Base-by-base conservation (phyloP, 2,797 vertebrate species). In the Sebastolobus altivelis region DNA sequence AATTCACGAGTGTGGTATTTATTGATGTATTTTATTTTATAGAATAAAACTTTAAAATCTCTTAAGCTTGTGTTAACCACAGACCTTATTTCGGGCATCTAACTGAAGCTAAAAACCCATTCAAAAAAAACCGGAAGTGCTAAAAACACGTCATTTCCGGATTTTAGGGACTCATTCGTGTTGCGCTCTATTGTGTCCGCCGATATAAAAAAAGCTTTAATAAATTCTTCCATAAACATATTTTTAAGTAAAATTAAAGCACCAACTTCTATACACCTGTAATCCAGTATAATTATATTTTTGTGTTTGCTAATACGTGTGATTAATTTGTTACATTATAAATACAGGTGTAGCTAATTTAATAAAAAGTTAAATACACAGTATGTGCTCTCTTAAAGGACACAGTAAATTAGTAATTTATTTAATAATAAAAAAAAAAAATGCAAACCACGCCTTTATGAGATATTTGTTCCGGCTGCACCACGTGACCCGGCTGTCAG, bases 401-500 rank as follows among this genome's bases (percentile, higher is more conserved):
- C 11, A 56, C 1, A 52, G 49, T 52, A 52, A 52, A 1, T 0
- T 9, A 22, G 22, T 0, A 38, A 49, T 29, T 0, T 4, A 75
- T 35, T 14, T 1, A 40, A 38, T 54, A 8, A 27, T 6, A n/a
- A 54, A 61, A 22, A 5, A 31, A 55, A 37, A 18, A 0, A 65
- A 18, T 3, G 0, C 18, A 76, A 79, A 40, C 33, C 43, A 40
- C 43, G 52, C 43, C 62, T 78, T 84, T 73, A 55, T 72, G 25
- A 38, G 31, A 62, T 55, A 16, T 54, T 11, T 55, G 14, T 37
- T 63, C 35, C 8, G 11, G 11, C 3, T 10, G 49, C 0, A 40
- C 79, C 96, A 97, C 93, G 96, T 96, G 97, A 95, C 73, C 13
- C 4, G 2, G 84, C 91, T 95, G 92, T 95, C 92, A 94, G 94